phyloP scores from a whole-genome alignment of 2,888 invertebrate species.

The Microlaimidae sp. region DNA sequence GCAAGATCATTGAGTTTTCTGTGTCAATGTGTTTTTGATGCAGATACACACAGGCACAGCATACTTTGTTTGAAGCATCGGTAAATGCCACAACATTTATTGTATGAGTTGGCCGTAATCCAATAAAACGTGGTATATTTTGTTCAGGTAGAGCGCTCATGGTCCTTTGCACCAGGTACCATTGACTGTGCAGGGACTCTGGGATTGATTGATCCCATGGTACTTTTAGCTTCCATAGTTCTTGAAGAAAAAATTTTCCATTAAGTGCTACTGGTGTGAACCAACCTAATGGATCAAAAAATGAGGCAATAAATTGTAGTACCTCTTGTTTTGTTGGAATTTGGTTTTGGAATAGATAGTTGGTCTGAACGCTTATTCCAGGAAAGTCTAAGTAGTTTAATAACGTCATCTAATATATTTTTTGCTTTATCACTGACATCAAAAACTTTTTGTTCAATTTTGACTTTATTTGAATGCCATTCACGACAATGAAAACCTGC shows the following conservation, averaged over 20 bases:
- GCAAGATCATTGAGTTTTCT: background rate
- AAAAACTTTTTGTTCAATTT: too few relatives aligned
- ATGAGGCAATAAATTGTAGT: background rate
- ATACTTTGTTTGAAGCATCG: slow-evolving; percentile 1
- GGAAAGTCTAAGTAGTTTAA: too few relatives aligned
- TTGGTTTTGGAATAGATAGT: too few relatives aligned
- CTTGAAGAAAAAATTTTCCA: slow-evolving; percentile 15
- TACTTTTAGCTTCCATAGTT: background rate
- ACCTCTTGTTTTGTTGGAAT: slow-evolving; percentile 12
- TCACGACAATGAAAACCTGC: too few relatives aligned
- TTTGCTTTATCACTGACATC: too few relatives aligned
- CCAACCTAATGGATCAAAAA: slow-evolving; percentile 16
- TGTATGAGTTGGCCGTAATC: background rate
- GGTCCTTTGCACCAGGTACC: slow-evolving; percentile 4
- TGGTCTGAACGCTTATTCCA: too few relatives aligned
- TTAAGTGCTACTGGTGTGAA: slow-evolving; percentile 12
- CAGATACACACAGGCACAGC: slow-evolving; percentile 7
- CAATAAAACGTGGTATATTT: background rate
- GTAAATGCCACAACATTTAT: slow-evolving; percentile 14
- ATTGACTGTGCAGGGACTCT: background rate
- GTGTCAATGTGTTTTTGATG: too few relatives aligned
- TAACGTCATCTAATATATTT: too few relatives aligned
- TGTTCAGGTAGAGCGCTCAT: background rate
- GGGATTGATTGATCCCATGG: slow-evolving; percentile 11
- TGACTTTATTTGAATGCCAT: too few relatives aligned